Evolutionary conservation across 1,140 invertebrate species (phyloP).

Genomic region (Calephelis virginiensis): DNA sequence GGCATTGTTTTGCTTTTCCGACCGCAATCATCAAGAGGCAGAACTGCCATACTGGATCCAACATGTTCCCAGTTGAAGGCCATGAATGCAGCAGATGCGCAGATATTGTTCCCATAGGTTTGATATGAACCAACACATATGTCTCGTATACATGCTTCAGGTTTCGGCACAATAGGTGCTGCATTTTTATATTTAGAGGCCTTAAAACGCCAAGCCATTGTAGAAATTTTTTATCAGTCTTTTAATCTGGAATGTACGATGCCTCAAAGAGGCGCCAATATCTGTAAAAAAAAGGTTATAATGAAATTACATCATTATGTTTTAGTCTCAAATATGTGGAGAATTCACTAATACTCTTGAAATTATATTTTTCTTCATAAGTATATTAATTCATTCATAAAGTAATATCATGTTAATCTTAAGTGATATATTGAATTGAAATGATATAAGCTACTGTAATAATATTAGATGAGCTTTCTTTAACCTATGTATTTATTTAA

Average conservation of each 20-base stretch:
- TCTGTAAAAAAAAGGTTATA: slow-evolving; percentile 33
- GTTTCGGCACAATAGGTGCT: slow-evolving; percentile 93
- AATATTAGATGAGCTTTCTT: too few relatives aligned
- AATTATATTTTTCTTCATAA: neutral
- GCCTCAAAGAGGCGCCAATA: slow-evolving; percentile 28
- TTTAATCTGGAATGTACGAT: slow-evolving; percentile 64
- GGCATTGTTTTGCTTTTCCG: slow-evolving; percentile 92
- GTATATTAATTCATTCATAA: too few relatives aligned
- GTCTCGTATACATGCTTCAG: slow-evolving; percentile 93
- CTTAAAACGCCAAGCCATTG: slow-evolving; percentile 97
- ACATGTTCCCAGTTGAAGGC: slow-evolving; percentile 94
- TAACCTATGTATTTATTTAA: too few relatives aligned
- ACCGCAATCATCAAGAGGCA: slow-evolving; percentile 91
- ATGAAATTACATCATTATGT: too few relatives aligned
- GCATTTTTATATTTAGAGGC: slow-evolving; percentile 98
- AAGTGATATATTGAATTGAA: too few relatives aligned
- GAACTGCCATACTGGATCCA: slow-evolving; percentile 91
- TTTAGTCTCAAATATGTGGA: too few relatives aligned
- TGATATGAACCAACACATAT: slow-evolving; percentile 94
- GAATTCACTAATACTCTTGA: too few relatives aligned
- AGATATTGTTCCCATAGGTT: slow-evolving; percentile 95
- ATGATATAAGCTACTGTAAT: too few relatives aligned
- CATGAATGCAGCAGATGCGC: slow-evolving; percentile 94
- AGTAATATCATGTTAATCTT: too few relatives aligned
- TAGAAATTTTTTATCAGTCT: slow-evolving; percentile 73